These are phyloP conservation scores for Caradrina kadenii DNA, from an alignment of 2,888 invertebrate genomes.

Conservation along the genomic window DNA sequence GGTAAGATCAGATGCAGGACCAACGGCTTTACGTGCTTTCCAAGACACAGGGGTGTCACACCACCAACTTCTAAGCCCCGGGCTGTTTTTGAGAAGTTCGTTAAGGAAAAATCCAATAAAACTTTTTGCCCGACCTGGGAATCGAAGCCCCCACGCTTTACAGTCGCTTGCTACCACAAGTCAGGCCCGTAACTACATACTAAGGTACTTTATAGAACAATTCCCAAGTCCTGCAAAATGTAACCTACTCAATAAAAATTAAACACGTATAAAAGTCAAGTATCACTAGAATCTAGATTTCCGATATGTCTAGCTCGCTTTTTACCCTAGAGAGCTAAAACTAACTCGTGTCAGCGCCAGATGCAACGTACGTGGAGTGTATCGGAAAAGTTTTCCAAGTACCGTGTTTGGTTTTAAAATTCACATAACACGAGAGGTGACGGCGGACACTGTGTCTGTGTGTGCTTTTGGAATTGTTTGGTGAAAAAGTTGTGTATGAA, in stretches of 20 bases:
- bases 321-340: conserved; percentile 19
- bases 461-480: conserved; percentile 18
- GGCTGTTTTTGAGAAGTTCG: no score
- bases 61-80: no score
- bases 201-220: no score
- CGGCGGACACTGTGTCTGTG: neutral
- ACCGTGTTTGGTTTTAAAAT: conserved; percentile 36
- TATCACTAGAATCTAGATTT: conserved; percentile 18
- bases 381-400: conserved; percentile 31
- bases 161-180: no score
- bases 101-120: no score
- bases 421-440: conserved; percentile 16
- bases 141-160: no score
- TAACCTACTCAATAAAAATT: neutral
- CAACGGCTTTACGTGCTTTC: no score
- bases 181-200: no score
- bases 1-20: no score
- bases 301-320: conserved; percentile 22
- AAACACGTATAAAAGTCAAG: conserved; percentile 39
- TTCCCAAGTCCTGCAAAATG: no score
- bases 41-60: no score
- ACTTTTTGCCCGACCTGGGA: no score
- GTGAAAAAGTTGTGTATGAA: neutral
- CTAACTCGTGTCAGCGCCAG: conserved; percentile 22
- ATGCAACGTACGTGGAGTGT: conserved; percentile 16